A percentile compares a stretch with the other conserved stretches of the same genome.
phyloP scores from a whole-genome alignment of 2,797 vertebrate genomes.

The Carduelis carduelis region DNA sequence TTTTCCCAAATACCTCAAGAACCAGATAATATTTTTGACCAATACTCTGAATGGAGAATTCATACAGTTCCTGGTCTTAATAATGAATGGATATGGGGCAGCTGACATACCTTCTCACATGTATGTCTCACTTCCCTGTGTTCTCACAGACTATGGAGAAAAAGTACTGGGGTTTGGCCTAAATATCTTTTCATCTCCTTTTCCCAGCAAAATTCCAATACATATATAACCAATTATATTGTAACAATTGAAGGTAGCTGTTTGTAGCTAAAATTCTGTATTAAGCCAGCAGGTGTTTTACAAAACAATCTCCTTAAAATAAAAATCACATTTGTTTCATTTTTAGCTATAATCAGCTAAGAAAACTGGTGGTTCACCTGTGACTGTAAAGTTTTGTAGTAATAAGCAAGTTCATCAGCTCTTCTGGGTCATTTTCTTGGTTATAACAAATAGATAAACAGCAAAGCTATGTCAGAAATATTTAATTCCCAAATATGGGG shows the following conservation, averaged over 20 bases:
- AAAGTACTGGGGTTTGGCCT: neutral
- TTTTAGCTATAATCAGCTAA: neutral
- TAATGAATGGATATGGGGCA: neutral
- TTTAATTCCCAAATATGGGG: neutral
- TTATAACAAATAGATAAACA: neutral
- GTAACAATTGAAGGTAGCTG: neutral
- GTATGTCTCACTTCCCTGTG: neutral
- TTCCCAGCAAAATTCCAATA: neutral
- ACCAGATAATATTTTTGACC: neutral
- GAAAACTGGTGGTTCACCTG: neutral
- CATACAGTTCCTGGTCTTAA: neutral
- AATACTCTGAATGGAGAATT: neutral
- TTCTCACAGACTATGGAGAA: neutral
- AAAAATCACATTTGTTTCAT: neutral
- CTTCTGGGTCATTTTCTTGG: neutral
- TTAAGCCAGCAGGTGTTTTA: neutral
- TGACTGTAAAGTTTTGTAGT: neutral
- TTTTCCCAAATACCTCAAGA: neutral
- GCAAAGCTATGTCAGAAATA: neutral
- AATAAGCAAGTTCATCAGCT: neutral
- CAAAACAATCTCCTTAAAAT: neutral
- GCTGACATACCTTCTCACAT: neutral
- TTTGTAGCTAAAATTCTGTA: neutral
- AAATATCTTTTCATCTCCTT: neutral
- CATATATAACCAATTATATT: neutral